These are phyloP conservation scores for Drosophila borealis DNA, from an alignment of 2,888 invertebrate species.

Conservation along the genomic window DNA sequence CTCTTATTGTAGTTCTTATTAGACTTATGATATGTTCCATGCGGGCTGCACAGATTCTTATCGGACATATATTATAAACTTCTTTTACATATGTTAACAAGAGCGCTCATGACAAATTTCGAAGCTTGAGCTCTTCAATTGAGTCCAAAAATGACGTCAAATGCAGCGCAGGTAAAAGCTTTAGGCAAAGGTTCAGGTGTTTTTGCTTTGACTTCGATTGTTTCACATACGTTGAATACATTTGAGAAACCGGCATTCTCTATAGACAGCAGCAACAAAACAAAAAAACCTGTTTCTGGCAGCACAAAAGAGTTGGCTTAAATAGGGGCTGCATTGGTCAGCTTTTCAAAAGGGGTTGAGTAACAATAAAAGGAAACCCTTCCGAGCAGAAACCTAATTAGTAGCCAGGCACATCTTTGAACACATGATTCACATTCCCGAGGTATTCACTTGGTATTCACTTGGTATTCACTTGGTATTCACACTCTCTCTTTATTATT, in stretches of 20 bases:
- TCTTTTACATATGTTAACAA: not conserved
- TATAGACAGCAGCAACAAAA: slow-evolving; percentile 31
- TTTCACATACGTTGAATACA: slow-evolving; percentile 55
- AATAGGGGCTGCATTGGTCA: slow-evolving; percentile 45
- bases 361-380: not conserved
- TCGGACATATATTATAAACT: not conserved
- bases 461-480: slow-evolving; percentile 1
- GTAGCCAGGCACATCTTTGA: not conserved
- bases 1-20: too few relatives aligned
- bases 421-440: not conserved
- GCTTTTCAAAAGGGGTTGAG: slow-evolving; percentile 7
- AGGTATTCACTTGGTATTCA: not conserved
- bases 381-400: slow-evolving; percentile 7
- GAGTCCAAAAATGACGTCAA: slow-evolving; percentile 56
- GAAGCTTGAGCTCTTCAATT: not conserved
- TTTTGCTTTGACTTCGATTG: slow-evolving; percentile 47
- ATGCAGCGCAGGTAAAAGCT: slow-evolving; percentile 41
- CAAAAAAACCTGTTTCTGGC: slow-evolving; percentile 65
- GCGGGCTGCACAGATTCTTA: not conserved
- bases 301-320: slow-evolving; percentile 15
- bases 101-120: not conserved
- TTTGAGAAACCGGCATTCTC: slow-evolving; percentile 66
- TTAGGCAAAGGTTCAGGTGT: slow-evolving; percentile 40
- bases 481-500: not conserved
- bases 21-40: too few relatives aligned